Percentiles rank a stretch among this genome's conserved stretches.
Evolutionary conservation across 1,140 invertebrate genomes (phyloP).

Genomic region (Lordiphosa collinella): DNA sequence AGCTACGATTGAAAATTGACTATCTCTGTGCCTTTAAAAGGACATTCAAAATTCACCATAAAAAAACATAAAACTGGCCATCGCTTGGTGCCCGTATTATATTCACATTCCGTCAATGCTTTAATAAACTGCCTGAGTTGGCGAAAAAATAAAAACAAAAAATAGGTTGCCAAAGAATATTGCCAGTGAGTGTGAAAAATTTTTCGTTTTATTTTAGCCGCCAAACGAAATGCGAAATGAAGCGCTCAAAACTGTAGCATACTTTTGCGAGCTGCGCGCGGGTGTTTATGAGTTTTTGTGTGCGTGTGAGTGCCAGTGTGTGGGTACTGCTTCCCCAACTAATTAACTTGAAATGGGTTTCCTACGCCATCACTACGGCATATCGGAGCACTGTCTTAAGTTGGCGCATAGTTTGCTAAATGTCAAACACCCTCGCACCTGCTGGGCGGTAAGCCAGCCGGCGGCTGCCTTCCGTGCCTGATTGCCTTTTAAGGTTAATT

Average conservation of each 20-base stretch:
- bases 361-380: slow-evolving; percentile 24
- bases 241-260: slow-evolving; percentile 32
- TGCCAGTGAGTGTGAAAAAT: slow-evolving; percentile 39
- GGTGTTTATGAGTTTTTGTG: not conserved
- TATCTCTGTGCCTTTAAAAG: not conserved
- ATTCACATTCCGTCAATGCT: slow-evolving; percentile 37
- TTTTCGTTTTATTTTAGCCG: slow-evolving; percentile 30
- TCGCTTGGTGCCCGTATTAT: slow-evolving; percentile 30
- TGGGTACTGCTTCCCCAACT: slow-evolving; percentile 30
- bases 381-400: slow-evolving; percentile 17
- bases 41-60: too few species aligned
- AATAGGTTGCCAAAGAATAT: slow-evolving; percentile 46
- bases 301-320: slow-evolving; percentile 3
- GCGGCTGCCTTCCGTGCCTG: slow-evolving; percentile 50
- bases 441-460: not conserved
- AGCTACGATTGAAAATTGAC: slow-evolving; percentile 13
- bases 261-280: slow-evolving; percentile 20
- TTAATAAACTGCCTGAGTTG: slow-evolving; percentile 65
- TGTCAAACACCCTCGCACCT: slow-evolving; percentile 21
- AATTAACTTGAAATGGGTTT: slow-evolving; percentile 62
- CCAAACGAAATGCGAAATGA: slow-evolving; percentile 35
- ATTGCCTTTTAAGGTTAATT: slow-evolving; percentile 74
- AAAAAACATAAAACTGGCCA: not conserved
- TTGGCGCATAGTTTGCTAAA: slow-evolving; percentile 36
- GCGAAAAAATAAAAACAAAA: slow-evolving; percentile 37